Base-by-base conservation (phyloP, 2,797 vertebrate species). In the Galago senegalensis region DNA sequence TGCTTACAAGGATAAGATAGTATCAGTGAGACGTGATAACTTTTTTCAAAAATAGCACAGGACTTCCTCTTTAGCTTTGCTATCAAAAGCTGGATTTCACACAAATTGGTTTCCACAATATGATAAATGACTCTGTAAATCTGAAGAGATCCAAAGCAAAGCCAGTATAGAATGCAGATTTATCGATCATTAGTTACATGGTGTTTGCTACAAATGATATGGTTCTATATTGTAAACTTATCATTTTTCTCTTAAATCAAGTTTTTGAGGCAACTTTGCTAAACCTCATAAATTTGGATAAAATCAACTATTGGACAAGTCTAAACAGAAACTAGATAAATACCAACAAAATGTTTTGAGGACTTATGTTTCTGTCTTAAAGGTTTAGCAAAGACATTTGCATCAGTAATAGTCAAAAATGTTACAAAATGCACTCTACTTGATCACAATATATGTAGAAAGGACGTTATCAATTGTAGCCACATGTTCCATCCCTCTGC, bases 91-190 rank as follows among this genome's bases (percentile, higher is more conserved):
- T 69, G 73, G 77, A 63, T 27, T 34, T 73, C 27, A 34, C 53
- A 53, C 60, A 73, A 69, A 67, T 0, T 63, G n/a, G 73, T 84
- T 81, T 93, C 67, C 29, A 56, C 29, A 75, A 40, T 37, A 63
- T 65, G 37, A 9, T 18, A 31, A 73, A 49, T 75, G 60, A 40
- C 31, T 92, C 29, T 60, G 21, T 84, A 75, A 77, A 72, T 40
- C 56, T 67, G 75, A 82, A 92, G 60, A 73, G n/a, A 72, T 56
- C 25, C 25, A 31, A 95, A 86, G 46, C n/a, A 77, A 81, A 72
- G 29, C 76, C 65, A 83, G 72, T 13, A 46, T 3, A 92, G 43
- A 31, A 65, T 29, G 18, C 40, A 53, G 10, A 61, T 60, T 83
- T 69, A 73, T 14, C 61, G 56, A 83, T 34, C 83, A 87, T 7